These are phyloP conservation scores for Hyles lineata DNA, from an alignment of 2,888 invertebrate species.

Conservation along the genomic window DNA sequence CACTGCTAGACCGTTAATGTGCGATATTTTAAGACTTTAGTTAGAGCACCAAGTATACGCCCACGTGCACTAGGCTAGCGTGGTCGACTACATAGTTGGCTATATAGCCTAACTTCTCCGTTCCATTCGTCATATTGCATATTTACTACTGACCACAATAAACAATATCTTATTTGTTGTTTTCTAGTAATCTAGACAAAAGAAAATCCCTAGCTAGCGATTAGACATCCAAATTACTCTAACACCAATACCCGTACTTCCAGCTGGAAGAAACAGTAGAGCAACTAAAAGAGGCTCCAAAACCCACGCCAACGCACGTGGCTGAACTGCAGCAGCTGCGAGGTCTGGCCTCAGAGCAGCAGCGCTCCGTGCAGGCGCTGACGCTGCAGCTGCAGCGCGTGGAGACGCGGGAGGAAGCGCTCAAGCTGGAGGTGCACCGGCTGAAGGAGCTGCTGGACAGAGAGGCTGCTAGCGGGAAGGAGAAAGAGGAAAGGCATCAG, in stretches of 20 bases:
- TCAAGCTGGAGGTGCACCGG: slow-evolving; percentile 72
- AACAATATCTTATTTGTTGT: no score
- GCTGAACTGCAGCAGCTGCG: slow-evolving; percentile 73
- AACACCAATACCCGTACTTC: not conserved
- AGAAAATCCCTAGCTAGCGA: not conserved
- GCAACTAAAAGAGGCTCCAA: slow-evolving; percentile 56
- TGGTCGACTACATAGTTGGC: no score
- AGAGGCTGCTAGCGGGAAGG: slow-evolving; percentile 69
- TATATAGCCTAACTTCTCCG: no score
- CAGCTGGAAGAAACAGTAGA: slow-evolving; percentile 69
- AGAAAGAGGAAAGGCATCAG: slow-evolving; percentile 67
- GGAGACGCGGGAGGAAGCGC: slow-evolving; percentile 81
- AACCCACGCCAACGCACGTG: slow-evolving; percentile 62
- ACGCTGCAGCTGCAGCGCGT: slow-evolving; percentile 79
- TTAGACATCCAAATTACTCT: not conserved
- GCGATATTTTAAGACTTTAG: no score
- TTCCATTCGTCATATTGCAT: no score
- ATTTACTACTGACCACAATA: no score
- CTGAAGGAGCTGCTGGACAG: slow-evolving; percentile 79
- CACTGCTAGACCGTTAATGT: no score
- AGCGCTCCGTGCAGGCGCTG: slow-evolving; percentile 82
- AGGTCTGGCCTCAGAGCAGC: slow-evolving; percentile 85
- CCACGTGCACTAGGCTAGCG: no score
- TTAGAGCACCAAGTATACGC: no score
- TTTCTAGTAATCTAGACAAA: not conserved